Conservation (phyloP, 2,888 invertebrate genomes). For the Platycheirus rosarum region DNA sequence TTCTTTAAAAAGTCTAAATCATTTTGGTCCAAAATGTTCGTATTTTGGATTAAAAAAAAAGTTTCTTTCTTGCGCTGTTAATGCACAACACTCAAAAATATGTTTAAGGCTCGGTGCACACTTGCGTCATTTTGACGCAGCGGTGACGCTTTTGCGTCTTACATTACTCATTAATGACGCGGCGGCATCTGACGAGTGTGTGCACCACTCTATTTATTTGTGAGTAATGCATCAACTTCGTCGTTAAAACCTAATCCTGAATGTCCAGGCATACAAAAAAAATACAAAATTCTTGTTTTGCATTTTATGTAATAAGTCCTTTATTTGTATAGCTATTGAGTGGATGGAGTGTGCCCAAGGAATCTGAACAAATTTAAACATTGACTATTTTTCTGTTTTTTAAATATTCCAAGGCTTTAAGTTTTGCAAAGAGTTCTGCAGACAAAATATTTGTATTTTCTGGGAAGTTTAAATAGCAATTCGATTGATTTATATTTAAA, state of each 20-base stretch:
- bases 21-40: too few relatives aligned
- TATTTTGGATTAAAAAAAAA: too few relatives aligned
- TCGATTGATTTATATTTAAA: background rate
- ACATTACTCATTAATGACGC: too few relatives aligned
- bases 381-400: background rate
- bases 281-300: too few relatives aligned
- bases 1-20: too few relatives aligned
- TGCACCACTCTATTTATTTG: too few relatives aligned
- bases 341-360: background rate
- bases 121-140: background rate
- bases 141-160: background rate
- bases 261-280: too few relatives aligned
- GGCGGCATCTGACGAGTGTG: too few relatives aligned
- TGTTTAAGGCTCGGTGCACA: conserved; percentile 4
- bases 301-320: background rate
- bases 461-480: background rate
- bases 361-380: background rate
- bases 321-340: background rate
- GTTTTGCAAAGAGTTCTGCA: background rate
- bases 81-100: conserved; percentile 3
- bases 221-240: too few relatives aligned
- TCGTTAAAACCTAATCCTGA: too few relatives aligned
- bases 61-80: background rate
- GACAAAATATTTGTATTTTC: background rate
- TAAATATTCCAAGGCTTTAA: background rate